Evolutionary conservation across 2,113 vertebrate genomes (phyloP).

Genomic region (Antechinus stuartii): DNA sequence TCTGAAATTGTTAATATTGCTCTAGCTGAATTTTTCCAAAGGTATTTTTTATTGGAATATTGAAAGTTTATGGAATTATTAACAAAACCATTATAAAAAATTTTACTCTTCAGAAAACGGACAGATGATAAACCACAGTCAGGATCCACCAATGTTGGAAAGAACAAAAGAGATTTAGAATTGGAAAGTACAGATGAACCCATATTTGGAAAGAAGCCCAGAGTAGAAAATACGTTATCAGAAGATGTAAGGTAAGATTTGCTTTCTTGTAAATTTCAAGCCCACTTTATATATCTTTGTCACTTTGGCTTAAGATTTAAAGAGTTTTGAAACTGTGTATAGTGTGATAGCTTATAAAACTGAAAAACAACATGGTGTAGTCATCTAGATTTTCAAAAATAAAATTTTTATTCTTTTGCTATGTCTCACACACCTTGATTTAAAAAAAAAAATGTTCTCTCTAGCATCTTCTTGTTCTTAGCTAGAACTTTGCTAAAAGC

Average conservation of each 20-base stretch:
- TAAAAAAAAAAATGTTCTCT: background rate
- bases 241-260: conserved; percentile 92
- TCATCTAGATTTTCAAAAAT: background rate
- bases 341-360: conserved; percentile 14
- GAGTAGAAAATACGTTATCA: conserved; percentile 85
- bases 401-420: background rate
- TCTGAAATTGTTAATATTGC: conserved; percentile 16
- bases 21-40: conserved; percentile 41
- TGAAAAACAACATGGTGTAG: background rate
- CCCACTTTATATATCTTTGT: background rate
- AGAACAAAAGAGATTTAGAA: conserved; percentile 87
- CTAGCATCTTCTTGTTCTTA: background rate
- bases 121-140: conserved; percentile 77
- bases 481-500: background rate
- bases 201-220: conserved; percentile 89
- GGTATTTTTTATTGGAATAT: background rate
- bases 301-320: background rate
- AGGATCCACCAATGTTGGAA: conserved; percentile 68
- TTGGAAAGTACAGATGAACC: conserved; percentile 84
- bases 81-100: background rate
- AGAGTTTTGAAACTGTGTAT: conserved; percentile 22
- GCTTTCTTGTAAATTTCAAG: background rate
- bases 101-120: conserved; percentile 82
- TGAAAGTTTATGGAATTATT: conserved; percentile 25
- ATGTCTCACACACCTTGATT: background rate